Evolutionary conservation across 2,888 invertebrate species (phyloP), one percentile per base, ranked within the genome.

Genomic region (Diarsia dahlii): DNA sequence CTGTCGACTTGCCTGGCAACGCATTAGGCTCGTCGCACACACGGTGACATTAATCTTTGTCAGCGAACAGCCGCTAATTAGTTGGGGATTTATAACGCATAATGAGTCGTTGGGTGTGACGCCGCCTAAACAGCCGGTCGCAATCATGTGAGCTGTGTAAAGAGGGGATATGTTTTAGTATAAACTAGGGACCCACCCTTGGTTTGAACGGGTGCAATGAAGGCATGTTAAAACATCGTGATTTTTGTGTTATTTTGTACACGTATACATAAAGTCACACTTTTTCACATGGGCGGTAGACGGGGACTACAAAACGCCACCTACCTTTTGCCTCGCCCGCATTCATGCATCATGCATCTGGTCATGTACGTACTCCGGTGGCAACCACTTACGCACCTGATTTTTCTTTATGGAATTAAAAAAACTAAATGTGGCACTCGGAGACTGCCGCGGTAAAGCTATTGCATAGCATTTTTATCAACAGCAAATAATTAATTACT

Each of bases 1-100:
- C 9, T 78, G 73, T 78, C 73, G 68, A 82, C 68, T 82, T 78
- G 82, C 64, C 64, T 63, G 66, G 63, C 68, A 86, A 87, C 87
- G 82, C 87, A 90, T 90, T 89, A 90, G 82, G 80, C 84, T 74
- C 68, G 66, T 58, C 85, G 76, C 84, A 89, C 85, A 74, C 82
- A 86, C 72, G 76, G 84, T 82, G 76, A 80, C 89, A 91, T 91
- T 89, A 90, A 91, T 91, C 91, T 90, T 90, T 88, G 91, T 91
- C 91, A 90, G 81, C 76, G 28, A 74, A 64, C 87, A 86, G 74
- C 80, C 85, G 84, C 89, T 91, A 91, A 91, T 91, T 91, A 91
- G 90, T 90, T 82, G 87, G 87, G 89, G 89, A 91, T 91, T 91
- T 90, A 90, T 90, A 89, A 87, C 84, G 87, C 87, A 82, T 87